phyloP scores from a whole-genome alignment of 2,113 vertebrate species.

The Tylochromis polylepis region DNA sequence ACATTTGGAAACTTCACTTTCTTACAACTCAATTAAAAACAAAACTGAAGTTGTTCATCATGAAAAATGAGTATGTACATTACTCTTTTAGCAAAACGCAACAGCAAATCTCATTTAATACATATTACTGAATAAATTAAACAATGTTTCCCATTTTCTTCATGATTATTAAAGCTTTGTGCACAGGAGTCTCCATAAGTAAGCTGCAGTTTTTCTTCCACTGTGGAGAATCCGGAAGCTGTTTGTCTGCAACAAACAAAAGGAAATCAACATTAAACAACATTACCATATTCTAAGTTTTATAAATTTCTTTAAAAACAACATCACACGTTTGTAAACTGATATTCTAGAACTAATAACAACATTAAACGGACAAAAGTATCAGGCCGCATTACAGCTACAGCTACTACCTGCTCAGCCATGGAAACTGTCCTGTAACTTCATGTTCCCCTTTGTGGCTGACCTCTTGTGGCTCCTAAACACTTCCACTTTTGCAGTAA shows the following conservation, averaged over 20 bases:
- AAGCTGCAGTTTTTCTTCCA: conserved; percentile 61
- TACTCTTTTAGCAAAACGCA: neutral
- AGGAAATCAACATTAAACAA: neutral
- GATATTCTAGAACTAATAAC: neutral
- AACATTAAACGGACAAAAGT: neutral
- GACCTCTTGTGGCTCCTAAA: neutral
- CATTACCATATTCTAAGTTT: neutral
- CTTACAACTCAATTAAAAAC: neutral
- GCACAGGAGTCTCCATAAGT: conserved; percentile 63
- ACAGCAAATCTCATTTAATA: neutral
- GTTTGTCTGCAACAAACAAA: conserved; percentile 45
- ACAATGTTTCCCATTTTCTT: conserved; percentile 42
- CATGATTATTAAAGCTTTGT: conserved; percentile 62
- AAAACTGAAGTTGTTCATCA: neutral
- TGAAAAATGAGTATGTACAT: neutral
- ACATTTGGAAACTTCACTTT: neutral
- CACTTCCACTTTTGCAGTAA: neutral
- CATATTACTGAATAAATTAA: conserved; percentile 1
- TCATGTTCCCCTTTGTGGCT: neutral
- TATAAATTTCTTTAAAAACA: neutral
- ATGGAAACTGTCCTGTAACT: neutral
- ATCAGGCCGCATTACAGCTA: neutral
- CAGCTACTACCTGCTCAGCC: neutral
- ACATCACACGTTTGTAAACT: neutral
- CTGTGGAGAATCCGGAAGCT: conserved; percentile 35